Percentiles rank a stretch among this genome's conserved stretches.
Evolutionary conservation across 2,797 vertebrate genomes (phyloP).

Genomic region (Thalassophryne amazonica): DNA sequence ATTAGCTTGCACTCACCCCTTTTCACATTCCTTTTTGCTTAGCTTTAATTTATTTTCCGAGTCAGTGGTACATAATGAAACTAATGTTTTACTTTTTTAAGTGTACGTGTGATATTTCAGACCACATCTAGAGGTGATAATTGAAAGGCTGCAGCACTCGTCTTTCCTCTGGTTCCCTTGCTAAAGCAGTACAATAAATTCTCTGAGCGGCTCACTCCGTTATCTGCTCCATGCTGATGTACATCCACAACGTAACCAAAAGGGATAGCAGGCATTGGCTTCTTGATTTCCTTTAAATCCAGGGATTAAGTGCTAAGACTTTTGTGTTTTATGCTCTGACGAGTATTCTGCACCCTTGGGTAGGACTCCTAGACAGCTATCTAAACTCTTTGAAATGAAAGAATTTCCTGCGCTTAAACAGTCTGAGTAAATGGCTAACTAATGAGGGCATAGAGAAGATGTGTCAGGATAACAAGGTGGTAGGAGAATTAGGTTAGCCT

Average conservation of each 20-base stretch:
- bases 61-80: no score
- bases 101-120: constrained; percentile 12
- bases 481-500: constrained; percentile 8
- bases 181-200: constrained; percentile 33
- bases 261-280: constrained; percentile 39
- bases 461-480: constrained; percentile 28
- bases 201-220: constrained; percentile 30
- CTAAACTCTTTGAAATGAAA: constrained; percentile 60
- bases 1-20: no score
- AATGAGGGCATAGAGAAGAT: constrained; percentile 35
- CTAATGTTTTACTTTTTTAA: background rate
- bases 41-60: no score
- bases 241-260: constrained; percentile 35
- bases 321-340: constrained; percentile 41
- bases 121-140: constrained; percentile 33
- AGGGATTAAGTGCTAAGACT: constrained; percentile 58
- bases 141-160: constrained; percentile 25
- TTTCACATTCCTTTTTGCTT: no score
- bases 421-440: constrained; percentile 47
- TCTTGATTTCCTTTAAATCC: constrained; percentile 57
- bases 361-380: constrained; percentile 35
- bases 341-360: constrained; percentile 49
- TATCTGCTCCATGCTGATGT: constrained; percentile 32
- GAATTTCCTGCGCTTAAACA: constrained; percentile 43
- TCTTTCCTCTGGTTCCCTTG: constrained; percentile 26